These are phyloP conservation scores for Frieseomelitta varia DNA, from an alignment of 1,140 invertebrate genomes.

Conservation along the genomic window DNA sequence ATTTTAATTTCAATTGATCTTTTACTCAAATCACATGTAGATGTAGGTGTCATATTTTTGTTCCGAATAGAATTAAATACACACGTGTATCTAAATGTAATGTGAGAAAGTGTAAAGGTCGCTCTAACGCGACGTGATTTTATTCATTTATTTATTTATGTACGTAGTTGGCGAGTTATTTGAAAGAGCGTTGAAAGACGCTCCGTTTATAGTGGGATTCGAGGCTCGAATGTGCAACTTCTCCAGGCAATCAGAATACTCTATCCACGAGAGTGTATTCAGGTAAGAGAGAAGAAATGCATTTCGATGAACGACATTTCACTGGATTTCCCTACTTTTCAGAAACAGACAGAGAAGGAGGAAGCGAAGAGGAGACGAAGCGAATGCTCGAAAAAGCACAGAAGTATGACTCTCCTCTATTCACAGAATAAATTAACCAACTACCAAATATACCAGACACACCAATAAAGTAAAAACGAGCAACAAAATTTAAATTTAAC, in stretches of 20 bases:
- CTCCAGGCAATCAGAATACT: slow-evolving; percentile 68
- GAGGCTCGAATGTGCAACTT: slow-evolving; percentile 77
- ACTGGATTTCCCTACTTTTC: not conserved
- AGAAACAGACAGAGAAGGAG: slow-evolving; percentile 46
- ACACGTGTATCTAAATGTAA: not conserved
- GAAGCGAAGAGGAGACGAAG: slow-evolving; percentile 21
- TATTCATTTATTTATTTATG: too few relatives aligned
- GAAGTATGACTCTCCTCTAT: not conserved
- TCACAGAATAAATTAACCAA: not conserved
- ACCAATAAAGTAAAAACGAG: not conserved
- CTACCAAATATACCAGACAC: not conserved
- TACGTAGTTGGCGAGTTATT: slow-evolving; percentile 71
- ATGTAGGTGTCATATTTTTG: not conserved
- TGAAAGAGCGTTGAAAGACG: slow-evolving; percentile 61
- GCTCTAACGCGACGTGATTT: slow-evolving; percentile 22
- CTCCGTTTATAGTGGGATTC: slow-evolving; percentile 65
- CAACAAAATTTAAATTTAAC: not conserved
- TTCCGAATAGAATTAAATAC: not conserved
- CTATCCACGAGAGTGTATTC: slow-evolving; percentile 66
- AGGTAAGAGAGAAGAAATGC: slow-evolving; percentile 61
- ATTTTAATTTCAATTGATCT: too few relatives aligned
- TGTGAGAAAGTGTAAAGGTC: not conserved
- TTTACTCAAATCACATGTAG: too few relatives aligned
- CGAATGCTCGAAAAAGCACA: not conserved
- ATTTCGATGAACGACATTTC: not conserved